Evolutionary conservation across 2,113 vertebrate species (phyloP).

Genomic region (Oryzias javanicus): DNA sequence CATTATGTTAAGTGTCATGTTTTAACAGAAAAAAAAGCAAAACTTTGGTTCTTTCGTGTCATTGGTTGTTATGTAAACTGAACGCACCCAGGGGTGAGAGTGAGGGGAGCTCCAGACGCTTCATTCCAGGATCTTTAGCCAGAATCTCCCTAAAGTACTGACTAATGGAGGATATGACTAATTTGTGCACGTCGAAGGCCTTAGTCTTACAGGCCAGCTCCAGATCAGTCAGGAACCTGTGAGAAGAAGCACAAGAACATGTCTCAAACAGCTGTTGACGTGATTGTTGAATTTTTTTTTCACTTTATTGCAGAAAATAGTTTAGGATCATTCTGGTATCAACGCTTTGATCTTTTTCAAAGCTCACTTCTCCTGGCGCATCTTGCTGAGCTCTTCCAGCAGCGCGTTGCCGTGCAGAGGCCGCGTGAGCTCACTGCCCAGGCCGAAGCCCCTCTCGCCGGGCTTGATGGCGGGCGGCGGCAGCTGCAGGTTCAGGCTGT

Average conservation of each 20-base stretch:
- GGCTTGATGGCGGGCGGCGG: constrained; percentile 74
- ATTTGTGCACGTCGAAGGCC: constrained; percentile 83
- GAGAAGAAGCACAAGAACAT: neutral
- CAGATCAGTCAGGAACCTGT: constrained; percentile 81
- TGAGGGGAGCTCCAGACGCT: constrained; percentile 77
- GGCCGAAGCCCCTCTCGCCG: constrained; percentile 74
- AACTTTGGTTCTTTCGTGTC: no score
- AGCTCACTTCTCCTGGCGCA: constrained; percentile 78
- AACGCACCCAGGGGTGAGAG: constrained; percentile 76
- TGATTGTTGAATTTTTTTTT: no score
- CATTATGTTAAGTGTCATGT: no score
- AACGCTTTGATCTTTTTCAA: neutral
- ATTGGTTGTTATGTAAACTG: accelerated
- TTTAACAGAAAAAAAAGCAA: accelerated
- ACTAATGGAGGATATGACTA: constrained; percentile 82
- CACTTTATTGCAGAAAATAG: no score
- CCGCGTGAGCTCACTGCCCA: constrained; percentile 75
- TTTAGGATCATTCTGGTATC: no score
- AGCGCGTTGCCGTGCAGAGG: constrained; percentile 75
- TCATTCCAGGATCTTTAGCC: constrained; percentile 79
- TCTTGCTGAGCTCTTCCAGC: constrained; percentile 82
- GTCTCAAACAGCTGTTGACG: no score
- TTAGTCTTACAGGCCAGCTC: constrained; percentile 83
- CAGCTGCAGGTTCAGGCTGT: constrained; percentile 76
- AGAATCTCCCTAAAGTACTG: constrained; percentile 80